phyloP scores from a whole-genome alignment of 2,113 vertebrate species.

The Syrmaticus mikado region DNA sequence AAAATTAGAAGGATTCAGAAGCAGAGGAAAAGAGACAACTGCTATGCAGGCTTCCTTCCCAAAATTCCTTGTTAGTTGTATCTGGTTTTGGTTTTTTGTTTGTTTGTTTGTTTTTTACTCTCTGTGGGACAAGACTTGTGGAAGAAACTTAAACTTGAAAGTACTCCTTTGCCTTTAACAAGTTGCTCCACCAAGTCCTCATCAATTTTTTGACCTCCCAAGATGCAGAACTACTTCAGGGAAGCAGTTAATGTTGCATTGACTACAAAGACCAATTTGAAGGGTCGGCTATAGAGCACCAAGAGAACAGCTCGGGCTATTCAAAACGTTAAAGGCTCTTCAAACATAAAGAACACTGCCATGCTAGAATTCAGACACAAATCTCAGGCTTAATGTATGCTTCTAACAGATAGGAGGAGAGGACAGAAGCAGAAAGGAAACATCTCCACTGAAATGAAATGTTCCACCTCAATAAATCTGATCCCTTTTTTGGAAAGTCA shows the following conservation, averaged over 20 bases:
- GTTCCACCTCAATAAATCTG: not conserved
- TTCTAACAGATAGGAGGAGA: not conserved
- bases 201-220: not conserved
- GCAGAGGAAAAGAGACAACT: not conserved
- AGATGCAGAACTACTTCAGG: not conserved
- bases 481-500: not conserved
- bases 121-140: not conserved
- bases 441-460: not conserved
- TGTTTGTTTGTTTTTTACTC: not conserved
- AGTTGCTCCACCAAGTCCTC: not conserved
- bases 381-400: not conserved
- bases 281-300: not conserved
- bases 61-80: not conserved
- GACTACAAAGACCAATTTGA: not conserved
- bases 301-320: not conserved
- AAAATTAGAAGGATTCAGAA: conserved; percentile 22
- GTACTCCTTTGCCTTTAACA: not conserved
- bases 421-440: not conserved
- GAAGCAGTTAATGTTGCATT: not conserved
- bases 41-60: not conserved
- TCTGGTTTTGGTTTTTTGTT: not conserved
- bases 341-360: not conserved
- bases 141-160: not conserved
- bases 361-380: not conserved
- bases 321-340: not conserved